Evolutionary conservation across 2,888 invertebrate genomes (phyloP), one percentile per base, ranked within the genome.

Genomic region (Tuta absoluta): DNA sequence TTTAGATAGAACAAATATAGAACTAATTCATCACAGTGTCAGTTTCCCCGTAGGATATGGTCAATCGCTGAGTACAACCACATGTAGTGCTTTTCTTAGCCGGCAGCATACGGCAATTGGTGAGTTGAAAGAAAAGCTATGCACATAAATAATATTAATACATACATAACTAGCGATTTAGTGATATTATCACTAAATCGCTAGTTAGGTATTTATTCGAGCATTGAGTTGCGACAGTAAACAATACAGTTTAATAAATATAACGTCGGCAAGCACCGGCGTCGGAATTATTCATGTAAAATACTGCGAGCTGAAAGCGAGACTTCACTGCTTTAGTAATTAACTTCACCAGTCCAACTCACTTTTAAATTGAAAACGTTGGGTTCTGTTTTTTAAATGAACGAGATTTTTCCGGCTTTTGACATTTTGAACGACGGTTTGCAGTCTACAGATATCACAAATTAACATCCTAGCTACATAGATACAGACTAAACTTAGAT

Each of bases 321-420:
- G 49, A 49, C n/a, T 21, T 12, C 23, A 23, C 51, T 45, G 23
- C 23, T 53, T 53, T 53, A 23, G 51, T 53, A 53, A 53, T 24
- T 53, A 53, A 24, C 24, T 53, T 51, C 21, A 21, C 24, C 51
- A 23, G 23, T 53, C 4, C 24, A 8, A 53, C 51, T 53, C 51
- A 12, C 51, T 23, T 53, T 53, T 24, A 23, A 23, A 53, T 53
- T 53, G 51, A 53, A 53, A 53, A 53, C 48, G 62, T 17, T 53
- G 51, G 23, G 24, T 53, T 12, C 1, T 24, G 23, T 24, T 12
- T 24, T 53, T 10, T 23, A 14, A 23, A 53, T 23, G 23, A 23
- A 53, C 51, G 23, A 53, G 51, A 7, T 53, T 53, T 53, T 53
- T 21, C 24, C 14, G 51, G 23, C 24, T 53, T 53, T 49, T 49